Base-by-base conservation (phyloP, 1,140 invertebrate species). In the Anastrepha ludens region DNA sequence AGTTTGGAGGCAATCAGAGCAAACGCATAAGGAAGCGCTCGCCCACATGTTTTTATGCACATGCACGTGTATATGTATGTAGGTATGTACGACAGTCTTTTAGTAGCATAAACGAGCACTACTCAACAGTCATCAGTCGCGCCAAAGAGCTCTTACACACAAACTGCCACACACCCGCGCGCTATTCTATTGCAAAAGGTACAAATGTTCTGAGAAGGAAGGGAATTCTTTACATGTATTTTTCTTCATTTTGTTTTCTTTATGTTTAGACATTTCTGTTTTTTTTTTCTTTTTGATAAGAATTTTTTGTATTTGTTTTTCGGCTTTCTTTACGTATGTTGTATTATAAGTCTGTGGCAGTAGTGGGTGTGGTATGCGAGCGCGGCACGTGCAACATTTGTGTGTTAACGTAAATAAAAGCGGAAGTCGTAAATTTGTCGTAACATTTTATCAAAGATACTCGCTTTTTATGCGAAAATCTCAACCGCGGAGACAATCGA, bases 361-460 rank as follows among this genome's bases (percentile, higher is more conserved):
- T 13, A 8, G 7, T 58, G 7, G 7, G 55, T 58, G 13, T 58
- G 13, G 55, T 65, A 29, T 7, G 29, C 39, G 20, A 20, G 29
- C 41, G 47, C 17, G 47, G n/a, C 74, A 81, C 74, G 74, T 81
- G 74, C 74, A 81, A 55, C 74, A 55, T 81, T 81, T 81, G 74
- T 81, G 64, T 39, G 6, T 70, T 70, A 58, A 41, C 55, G 81
- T 88, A 88, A 88, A 67, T 78, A 87, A 88, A 88, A 67, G 85
- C 87, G 87, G 87, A 88, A 88, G 87, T 88, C 87, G 87, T 88
- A 88, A 88, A 88, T 88, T 88, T 88, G 87, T 88, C 87, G 78
- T 65, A 88, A 86, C 78, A 81, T 55, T 81, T 81, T 81, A 81
- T 81, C 74, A 74, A 74, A 74, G 67, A 74, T 74, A 74, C 39